These are phyloP conservation scores for Cataglyphis altisquamis DNA, from an alignment of 2,888 invertebrate genomes.

Conservation along the genomic window DNA sequence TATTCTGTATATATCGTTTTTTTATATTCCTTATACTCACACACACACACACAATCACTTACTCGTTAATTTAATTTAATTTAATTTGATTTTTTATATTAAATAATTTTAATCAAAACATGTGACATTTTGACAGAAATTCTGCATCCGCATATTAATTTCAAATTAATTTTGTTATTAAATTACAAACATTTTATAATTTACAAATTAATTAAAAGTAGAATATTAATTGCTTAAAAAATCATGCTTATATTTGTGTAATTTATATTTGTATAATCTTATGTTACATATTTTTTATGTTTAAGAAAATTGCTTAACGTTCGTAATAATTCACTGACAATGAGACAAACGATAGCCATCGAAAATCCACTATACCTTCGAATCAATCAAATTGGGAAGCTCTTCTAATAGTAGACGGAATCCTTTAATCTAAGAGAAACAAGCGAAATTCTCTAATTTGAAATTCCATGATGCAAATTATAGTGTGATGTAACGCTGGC, in stretches of 20 bases:
- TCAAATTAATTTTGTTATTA: background rate
- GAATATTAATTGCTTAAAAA: background rate
- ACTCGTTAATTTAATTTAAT: background rate
- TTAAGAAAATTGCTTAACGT: background rate
- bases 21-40: background rate
- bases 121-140: background rate
- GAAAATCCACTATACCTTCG: background rate
- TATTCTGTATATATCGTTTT: background rate
- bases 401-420: background rate
- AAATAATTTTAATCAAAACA: background rate
- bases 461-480: constrained; percentile 19
- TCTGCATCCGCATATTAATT: background rate
- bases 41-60: background rate
- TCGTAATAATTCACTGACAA: background rate
- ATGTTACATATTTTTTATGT: background rate
- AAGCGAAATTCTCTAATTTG: background rate
- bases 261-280: background rate
- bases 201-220: background rate
- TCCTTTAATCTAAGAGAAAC: constrained; percentile 17
- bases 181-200: constrained; percentile 7
- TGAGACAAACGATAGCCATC: background rate
- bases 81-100: background rate
- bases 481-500: background rate
- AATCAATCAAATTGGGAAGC: background rate
- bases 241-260: background rate